These are phyloP conservation scores for Ommatoiulus sabulosus DNA, from an alignment of 2,888 invertebrate species.

Conservation along the genomic window DNA sequence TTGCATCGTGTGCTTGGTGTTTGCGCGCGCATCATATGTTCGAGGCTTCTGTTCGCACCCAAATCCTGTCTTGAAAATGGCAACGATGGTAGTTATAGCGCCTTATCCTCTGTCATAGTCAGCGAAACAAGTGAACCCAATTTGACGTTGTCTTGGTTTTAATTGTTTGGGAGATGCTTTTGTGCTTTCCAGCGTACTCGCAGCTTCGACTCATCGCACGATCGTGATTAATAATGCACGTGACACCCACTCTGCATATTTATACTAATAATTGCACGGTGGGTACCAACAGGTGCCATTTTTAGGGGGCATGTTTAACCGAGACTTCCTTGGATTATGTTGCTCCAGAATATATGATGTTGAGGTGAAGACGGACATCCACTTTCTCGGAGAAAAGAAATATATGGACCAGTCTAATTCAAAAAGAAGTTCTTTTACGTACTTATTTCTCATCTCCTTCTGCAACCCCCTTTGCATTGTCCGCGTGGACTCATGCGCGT, in stretches of 20 bases:
- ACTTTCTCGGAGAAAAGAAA: background rate
- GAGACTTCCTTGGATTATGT: background rate
- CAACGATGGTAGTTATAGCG: background rate
- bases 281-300: conserved; percentile 33
- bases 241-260: background rate
- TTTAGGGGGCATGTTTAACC: background rate
- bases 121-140: background rate
- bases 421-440: background rate
- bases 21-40: background rate
- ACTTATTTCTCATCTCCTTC: background rate
- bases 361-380: background rate
- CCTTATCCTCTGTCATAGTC: background rate
- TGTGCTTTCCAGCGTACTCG: background rate
- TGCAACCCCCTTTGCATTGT: background rate
- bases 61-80: background rate
- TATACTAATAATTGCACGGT: background rate
- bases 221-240: conserved; percentile 24
- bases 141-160: conserved; percentile 45
- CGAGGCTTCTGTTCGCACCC: background rate
- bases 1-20: background rate
- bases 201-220: background rate
- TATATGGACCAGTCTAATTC: background rate
- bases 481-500: background rate
- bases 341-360: background rate
- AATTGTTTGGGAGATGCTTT: conserved; percentile 5